A percentile compares a stretch with the other conserved stretches of the same genome.
Conservation (phyloP, 2,113 vertebrate species). For the Podiceps cristatus region DNA sequence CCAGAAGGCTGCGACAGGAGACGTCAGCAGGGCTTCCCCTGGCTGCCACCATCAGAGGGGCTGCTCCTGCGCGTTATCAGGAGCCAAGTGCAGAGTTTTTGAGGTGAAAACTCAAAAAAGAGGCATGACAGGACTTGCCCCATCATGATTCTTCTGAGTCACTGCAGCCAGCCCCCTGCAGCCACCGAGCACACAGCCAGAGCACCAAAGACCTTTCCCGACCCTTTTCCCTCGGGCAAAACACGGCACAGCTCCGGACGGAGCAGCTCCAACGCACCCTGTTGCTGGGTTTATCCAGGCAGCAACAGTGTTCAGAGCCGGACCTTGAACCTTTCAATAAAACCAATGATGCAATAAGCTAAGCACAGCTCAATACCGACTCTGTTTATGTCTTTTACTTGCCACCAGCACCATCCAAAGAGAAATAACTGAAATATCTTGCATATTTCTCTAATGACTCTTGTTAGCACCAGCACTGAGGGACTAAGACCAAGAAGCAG, state of each 20-base stretch:
- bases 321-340: constrained; percentile 43
- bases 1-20: background rate
- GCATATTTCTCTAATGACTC: constrained; percentile 53
- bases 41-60: background rate
- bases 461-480: background rate
- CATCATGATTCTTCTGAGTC: background rate
- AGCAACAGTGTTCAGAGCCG: background rate
- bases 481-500: background rate
- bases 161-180: too few relatives aligned
- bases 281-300: background rate
- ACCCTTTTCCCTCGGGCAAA: background rate
- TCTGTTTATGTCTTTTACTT: constrained; percentile 9
- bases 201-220: background rate
- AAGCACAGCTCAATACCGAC: background rate
- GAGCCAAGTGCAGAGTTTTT: background rate
- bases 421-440: constrained; percentile 47
- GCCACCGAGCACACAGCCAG: accelerated
- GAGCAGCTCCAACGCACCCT: background rate
- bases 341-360: background rate
- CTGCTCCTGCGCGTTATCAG: background rate
- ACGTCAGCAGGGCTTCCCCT: background rate
- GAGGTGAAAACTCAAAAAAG: background rate
- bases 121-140: background rate
- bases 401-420: constrained; percentile 36
- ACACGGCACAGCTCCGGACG: accelerated